These are phyloP conservation scores for Dipodomys ordii DNA, from an alignment of 2,113 vertebrate genomes.

Conservation along the genomic window DNA sequence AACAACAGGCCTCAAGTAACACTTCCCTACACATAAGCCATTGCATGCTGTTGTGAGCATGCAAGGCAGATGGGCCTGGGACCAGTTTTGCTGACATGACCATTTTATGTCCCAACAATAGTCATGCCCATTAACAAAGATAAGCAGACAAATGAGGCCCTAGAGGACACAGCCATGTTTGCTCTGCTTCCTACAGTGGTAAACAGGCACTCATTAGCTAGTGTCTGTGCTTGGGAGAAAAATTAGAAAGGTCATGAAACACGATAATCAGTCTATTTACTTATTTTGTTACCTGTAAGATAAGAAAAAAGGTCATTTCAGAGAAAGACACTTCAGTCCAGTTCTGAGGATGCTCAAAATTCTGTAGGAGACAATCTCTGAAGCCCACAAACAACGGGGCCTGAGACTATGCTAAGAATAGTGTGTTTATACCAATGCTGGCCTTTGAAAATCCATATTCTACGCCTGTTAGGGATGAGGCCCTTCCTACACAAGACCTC, in stretches of 20 bases:
- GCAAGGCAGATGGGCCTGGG: not conserved
- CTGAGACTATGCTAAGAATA: not conserved
- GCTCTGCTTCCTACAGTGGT: not conserved
- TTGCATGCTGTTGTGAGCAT: not conserved
- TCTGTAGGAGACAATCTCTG: not conserved
- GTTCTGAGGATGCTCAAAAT: not conserved
- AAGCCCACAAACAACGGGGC: not conserved
- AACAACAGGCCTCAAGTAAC: not conserved
- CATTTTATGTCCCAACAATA: not conserved
- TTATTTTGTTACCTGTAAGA: not conserved
- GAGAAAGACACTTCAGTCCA: not conserved
- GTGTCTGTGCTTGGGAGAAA: not conserved
- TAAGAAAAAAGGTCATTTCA: not conserved
- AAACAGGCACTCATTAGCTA: not conserved
- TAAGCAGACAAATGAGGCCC: not conserved
- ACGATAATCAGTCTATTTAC: not conserved
- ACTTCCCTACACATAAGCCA: not conserved
- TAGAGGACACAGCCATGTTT: rapidly evolving
- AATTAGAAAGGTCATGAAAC: not conserved
- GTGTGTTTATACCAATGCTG: not conserved
- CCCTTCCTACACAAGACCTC: not conserved
- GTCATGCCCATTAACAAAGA: not conserved
- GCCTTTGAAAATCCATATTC: not conserved
- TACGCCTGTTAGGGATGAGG: too few species aligned
- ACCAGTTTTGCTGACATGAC: not conserved